These are phyloP conservation scores for Pristiophorus japonicus DNA, from an alignment of 2,113 vertebrate species.

Conservation along the genomic window DNA sequence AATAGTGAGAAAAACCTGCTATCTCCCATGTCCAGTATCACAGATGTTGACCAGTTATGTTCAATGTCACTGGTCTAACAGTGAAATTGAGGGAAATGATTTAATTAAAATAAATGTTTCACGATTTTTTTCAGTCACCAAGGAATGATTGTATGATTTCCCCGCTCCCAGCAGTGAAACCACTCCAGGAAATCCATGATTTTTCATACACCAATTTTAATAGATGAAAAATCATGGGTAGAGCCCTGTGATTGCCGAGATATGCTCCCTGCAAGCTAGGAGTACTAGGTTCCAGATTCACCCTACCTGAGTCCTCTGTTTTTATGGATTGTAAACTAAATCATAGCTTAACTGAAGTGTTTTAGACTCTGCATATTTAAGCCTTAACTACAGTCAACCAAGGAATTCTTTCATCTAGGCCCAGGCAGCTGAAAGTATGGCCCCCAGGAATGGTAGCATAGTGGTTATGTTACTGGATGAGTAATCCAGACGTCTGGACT, in stretches of 20 bases:
- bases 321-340: neutral
- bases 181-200: neutral
- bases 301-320: neutral
- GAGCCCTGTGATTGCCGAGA: neutral
- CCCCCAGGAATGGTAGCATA: too few species aligned
- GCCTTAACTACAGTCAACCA: neutral
- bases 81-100: too few species aligned
- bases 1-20: neutral
- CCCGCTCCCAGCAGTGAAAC: too few species aligned
- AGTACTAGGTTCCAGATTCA: neutral
- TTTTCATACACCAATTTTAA: neutral
- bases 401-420: too few species aligned
- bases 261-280: neutral
- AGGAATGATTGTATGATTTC: neutral
- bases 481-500: too few species aligned
- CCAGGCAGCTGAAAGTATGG: too few species aligned
- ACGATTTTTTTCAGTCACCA: neutral
- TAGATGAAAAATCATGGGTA: neutral
- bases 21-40: neutral
- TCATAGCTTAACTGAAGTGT: neutral
- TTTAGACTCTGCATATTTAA: neutral
- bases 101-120: too few species aligned
- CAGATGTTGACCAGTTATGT: too few species aligned
- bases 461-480: too few species aligned
- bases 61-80: too few species aligned